phyloP scores from a whole-genome alignment of 2,888 invertebrate species.

The Xanthia togata region DNA sequence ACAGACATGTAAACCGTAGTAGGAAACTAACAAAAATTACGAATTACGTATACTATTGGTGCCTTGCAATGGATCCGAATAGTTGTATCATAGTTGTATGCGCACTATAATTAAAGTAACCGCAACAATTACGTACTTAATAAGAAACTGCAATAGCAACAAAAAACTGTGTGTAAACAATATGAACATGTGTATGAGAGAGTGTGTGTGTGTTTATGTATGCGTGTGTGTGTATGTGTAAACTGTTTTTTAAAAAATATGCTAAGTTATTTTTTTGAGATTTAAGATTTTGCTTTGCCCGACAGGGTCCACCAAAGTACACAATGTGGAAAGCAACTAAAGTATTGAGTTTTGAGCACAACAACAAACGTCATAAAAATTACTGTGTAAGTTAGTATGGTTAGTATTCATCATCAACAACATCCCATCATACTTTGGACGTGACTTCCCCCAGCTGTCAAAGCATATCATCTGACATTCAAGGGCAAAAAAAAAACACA shows the following conservation, averaged over 20 bases:
- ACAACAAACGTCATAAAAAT: conserved; percentile 34
- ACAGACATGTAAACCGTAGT: conserved; percentile 38
- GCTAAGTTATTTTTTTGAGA: no score
- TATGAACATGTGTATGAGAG: conserved; percentile 16
- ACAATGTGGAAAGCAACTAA: no score
- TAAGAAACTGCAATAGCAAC: conserved; percentile 56
- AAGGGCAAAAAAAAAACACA: not conserved
- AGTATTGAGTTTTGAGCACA: not conserved
- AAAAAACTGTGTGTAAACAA: conserved; percentile 63
- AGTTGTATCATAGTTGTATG: conserved; percentile 45
- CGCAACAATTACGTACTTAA: conserved; percentile 61
- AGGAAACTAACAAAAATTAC: conserved; percentile 42
- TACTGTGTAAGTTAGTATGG: conserved; percentile 2
- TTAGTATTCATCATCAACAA: conserved; percentile 11
- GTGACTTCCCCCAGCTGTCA: not conserved
- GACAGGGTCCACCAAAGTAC: no score
- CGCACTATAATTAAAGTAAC: conserved; percentile 58
- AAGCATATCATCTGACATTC: not conserved
- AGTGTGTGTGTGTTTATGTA: no score
- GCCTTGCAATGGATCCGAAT: conserved; percentile 37
- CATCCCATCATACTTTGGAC: not conserved
- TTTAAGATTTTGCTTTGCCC: no score
- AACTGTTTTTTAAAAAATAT: no score
- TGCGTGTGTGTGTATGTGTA: no score
- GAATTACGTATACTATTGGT: conserved; percentile 41